These are phyloP conservation scores for Mesorhabditis sp. DNA, from an alignment of 2,888 invertebrate genomes.

Conservation along the genomic window DNA sequence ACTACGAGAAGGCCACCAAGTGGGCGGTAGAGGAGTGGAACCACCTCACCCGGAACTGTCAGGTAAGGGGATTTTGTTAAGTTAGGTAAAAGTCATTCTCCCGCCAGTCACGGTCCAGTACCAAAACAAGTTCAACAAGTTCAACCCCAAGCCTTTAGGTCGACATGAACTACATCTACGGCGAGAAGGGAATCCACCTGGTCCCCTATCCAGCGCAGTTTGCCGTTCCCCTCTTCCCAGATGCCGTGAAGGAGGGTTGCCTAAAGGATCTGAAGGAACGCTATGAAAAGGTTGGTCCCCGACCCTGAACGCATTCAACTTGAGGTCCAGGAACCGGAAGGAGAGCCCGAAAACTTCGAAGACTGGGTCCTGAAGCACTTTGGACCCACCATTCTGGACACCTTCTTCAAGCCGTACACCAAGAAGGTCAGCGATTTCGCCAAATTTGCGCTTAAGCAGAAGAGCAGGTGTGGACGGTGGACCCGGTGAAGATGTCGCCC, in stretches of 20 bases:
- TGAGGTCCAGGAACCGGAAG: conserved; percentile 17
- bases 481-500: conserved; percentile 52
- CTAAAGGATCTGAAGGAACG: conserved; percentile 51
- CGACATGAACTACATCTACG: conserved; percentile 55
- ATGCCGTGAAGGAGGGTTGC: conserved; percentile 45
- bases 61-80: conserved; percentile 25
- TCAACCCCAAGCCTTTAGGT: conserved; percentile 16
- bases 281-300: conserved; percentile 44
- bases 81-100: neutral
- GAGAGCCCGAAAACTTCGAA: conserved; percentile 48
- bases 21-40: conserved; percentile 58
- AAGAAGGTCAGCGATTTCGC: conserved; percentile 32
- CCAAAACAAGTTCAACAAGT: neutral
- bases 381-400: conserved; percentile 52
- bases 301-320: neutral
- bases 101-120: neutral
- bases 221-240: conserved; percentile 56
- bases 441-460: no score
- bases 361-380: conserved; percentile 56
- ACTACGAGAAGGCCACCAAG: conserved; percentile 55
- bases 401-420: conserved; percentile 57
- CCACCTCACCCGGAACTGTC: conserved; percentile 49
- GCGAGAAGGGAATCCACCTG: conserved; percentile 47
- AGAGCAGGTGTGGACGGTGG: conserved; percentile 53
- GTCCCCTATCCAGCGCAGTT: conserved; percentile 57